phyloP scores from a whole-genome alignment of 2,797 vertebrate species.

The Sebastes baramenuke region DNA sequence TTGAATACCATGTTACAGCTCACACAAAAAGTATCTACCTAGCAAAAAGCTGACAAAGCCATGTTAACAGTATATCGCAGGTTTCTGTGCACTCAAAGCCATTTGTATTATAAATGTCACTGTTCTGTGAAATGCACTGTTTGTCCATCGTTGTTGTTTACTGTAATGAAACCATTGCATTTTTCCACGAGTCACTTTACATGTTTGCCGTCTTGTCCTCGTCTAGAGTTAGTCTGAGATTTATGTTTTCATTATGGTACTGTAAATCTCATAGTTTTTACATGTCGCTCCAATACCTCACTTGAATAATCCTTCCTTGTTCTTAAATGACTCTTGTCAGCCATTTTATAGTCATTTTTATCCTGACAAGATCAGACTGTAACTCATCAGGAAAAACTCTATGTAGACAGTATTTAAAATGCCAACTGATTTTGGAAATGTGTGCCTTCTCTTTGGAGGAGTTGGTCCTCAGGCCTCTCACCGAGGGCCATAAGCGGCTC shows the following conservation, averaged over 20 bases:
- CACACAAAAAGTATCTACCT: slow-evolving; percentile 60
- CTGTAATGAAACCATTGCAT: slow-evolving; percentile 51
- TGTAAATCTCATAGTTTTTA: slow-evolving; percentile 49
- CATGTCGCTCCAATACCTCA: slow-evolving; percentile 69
- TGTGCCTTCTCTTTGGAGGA: slow-evolving; percentile 81
- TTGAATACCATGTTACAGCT: slow-evolving; percentile 48
- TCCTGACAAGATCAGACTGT: slow-evolving; percentile 61
- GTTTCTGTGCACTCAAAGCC: slow-evolving; percentile 68
- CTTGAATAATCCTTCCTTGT: slow-evolving; percentile 67
- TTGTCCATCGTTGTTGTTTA: slow-evolving; percentile 66
- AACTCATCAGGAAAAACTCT: slow-evolving; percentile 69
- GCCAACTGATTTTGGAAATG: slow-evolving; percentile 74
- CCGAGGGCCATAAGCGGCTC: slow-evolving; percentile 59
- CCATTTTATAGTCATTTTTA: slow-evolving; percentile 76
- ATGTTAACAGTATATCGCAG: slow-evolving; percentile 69
- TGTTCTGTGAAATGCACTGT: slow-evolving; percentile 70
- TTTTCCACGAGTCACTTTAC: slow-evolving; percentile 69
- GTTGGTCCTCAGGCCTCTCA: slow-evolving; percentile 59
- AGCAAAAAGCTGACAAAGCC: slow-evolving; percentile 71
- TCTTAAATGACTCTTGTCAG: slow-evolving; percentile 65
- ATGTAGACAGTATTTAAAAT: slow-evolving; percentile 72
- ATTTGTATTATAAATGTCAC: slow-evolving; percentile 73
- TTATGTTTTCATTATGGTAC: slow-evolving; percentile 44
- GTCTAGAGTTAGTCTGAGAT: slow-evolving; percentile 21
- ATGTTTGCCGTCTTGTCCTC: slow-evolving; percentile 37